Base-by-base conservation (phyloP, 2,888 invertebrate genomes). In the Celastrina argiolus region DNA sequence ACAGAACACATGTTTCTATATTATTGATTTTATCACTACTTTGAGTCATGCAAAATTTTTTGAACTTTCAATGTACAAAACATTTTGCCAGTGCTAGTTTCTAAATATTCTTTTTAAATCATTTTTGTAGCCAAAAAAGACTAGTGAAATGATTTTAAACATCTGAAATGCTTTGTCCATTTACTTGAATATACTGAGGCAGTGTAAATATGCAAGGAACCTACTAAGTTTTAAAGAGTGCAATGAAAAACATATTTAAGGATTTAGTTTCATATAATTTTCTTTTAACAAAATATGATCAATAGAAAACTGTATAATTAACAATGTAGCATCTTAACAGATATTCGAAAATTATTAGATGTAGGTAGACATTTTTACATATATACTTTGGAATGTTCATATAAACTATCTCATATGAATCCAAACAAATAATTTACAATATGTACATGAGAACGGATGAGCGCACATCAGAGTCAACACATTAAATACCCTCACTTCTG, bases 241-340 rank as follows among this genome's bases (percentile, higher is more conserved):
- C 73, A 88, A 88, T 88, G 76, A 88, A 81, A 84, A 76, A 73
- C 78, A 75, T 72, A 70, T 69, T 63, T 83, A 89, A 89, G 89
- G 88, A 90, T 91, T 91, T 90, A 90, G 91, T 91, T 90, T 91
- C 89, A 83, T 91, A 90, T 91, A 91, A 91, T 91, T 91, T 91
- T 91, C 90, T 90, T 88, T 90, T 90, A 91, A 91, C 91, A 91
- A 91, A 91, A 51, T 51, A 51, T 91, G 88, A 90, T 91, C 91
- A 91, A 91, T 91, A 91, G 90, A 91, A 91, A 91, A 91, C 89
- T 91, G 90, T 89, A 91, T 90, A 90, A 90, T 91, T 89, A 91
- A 91, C 91, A 91, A 91, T 82, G 90, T 88, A 90, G 89, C 84
- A 83, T 89, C 90, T 90, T 90, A 90, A 90, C 88, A 89, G 87